phyloP scores from a whole-genome alignment of 2,113 vertebrate genomes.

The Elephas maximus region DNA sequence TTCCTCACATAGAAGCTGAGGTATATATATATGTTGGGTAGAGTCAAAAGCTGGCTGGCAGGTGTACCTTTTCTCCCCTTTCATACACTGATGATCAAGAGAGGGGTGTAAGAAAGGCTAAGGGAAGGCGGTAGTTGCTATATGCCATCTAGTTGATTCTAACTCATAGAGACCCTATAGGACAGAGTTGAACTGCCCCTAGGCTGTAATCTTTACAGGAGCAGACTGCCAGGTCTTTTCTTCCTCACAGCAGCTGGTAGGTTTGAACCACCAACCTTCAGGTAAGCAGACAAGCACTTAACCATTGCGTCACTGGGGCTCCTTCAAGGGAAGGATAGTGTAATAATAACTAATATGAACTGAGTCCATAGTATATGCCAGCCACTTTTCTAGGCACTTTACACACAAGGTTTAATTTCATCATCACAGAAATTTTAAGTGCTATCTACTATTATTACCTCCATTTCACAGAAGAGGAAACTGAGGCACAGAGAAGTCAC shows the following conservation, averaged over 20 bases:
- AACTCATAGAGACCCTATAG: not conserved
- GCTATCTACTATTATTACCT: fast-evolving
- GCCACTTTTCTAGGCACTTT: not conserved
- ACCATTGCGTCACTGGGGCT: not conserved
- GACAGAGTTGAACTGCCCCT: not conserved
- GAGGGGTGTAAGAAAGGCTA: not conserved
- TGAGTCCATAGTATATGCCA: fast-evolving
- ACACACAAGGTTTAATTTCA: fast-evolving
- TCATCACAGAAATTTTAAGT: fast-evolving
- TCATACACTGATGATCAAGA: fast-evolving
- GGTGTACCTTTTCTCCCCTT: not conserved
- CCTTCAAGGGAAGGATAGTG: not conserved
- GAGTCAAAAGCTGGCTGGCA: not conserved
- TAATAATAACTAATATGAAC: fast-evolving
- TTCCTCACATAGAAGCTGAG: fast-evolving
- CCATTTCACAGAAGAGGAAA: not conserved
- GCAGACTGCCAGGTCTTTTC: not conserved
- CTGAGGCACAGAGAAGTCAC: not conserved
- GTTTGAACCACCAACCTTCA: not conserved
- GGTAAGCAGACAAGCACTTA: not conserved
- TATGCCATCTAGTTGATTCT: not conserved
- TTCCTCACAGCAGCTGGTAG: not conserved
- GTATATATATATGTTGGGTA: fast-evolving
- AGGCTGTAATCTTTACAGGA: not conserved
- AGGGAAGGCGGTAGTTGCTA: not conserved